Evolutionary conservation across 2,888 invertebrate species (phyloP), one percentile per base, ranked within the genome.

Genomic region (Lymantria dispar): DNA sequence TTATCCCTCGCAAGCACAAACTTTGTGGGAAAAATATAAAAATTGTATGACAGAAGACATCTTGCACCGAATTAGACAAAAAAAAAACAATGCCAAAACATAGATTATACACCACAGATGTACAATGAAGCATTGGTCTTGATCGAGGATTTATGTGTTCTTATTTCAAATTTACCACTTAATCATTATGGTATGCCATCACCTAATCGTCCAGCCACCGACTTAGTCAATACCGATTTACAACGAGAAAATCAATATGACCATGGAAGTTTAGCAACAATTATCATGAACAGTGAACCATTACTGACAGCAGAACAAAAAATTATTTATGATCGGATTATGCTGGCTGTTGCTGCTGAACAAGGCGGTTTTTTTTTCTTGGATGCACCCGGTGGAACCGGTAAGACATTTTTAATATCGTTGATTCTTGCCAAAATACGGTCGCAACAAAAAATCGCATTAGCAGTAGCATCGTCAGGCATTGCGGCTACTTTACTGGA

Each of bases 61-160:
- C n/a, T 57, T 63, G 56, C 59, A 63, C 39, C 55, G 52, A 51
- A 50, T 55, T 56, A 52, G 56, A 56, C n/a, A n/a, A 42, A 39
- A 38, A 54, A 54, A 49, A 47, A 48, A 54, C 52, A 53, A 52
- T 43, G 43, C 30, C 50, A 41, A 45, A 47, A 50, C 39, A 47
- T 52, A 29, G 29, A 47, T 15, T 43, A 15, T 22, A 54, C 51
- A 13, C 41, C 53, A 46, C 62, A 63, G 14, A 70, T 74, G 40
- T 73, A 66, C 42, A 73, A 73, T 61, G 65, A 72, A 60, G 64
- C 70, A 55, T 68, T 71, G 45, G 29, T 70, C 1, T 43, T 50
- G 43, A 70, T 74, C 46, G 70, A 74, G 56, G 70, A 72, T 66
- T 48, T 64, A 47, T 68, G 62, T 54, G 43, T 71, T 54, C 11